Conservation (phyloP, 1,140 invertebrate genomes). For the Caerostris extrusa region DNA sequence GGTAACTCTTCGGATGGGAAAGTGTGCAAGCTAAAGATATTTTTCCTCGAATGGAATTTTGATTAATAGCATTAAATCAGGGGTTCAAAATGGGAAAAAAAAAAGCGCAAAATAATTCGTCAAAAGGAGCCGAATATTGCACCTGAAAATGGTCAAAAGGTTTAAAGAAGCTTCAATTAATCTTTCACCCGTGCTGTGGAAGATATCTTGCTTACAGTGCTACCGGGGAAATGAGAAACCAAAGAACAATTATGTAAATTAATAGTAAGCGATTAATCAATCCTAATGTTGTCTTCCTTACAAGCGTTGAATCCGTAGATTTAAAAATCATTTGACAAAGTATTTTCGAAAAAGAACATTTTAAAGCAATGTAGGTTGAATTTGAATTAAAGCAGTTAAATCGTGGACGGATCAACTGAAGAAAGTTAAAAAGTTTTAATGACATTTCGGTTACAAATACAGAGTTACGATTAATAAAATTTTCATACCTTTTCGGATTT, state of each 20-base stretch:
- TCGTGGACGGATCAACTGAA: too few relatives aligned
- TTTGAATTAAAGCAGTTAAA: too few relatives aligned
- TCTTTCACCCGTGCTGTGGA: neutral
- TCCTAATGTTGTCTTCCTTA: neutral
- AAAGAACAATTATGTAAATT: conserved; percentile 30
- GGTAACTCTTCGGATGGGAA: conserved; percentile 6
- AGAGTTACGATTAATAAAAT: too few relatives aligned
- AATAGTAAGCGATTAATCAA: conserved; percentile 33
- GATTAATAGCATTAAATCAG: conserved; percentile 49
- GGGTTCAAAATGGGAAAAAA: conserved; percentile 7
- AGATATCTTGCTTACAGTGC: neutral
- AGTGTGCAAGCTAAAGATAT: neutral
- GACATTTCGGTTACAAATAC: too few relatives aligned
- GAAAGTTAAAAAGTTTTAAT: too few relatives aligned
- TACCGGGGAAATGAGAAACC: neutral
- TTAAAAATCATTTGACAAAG: too few relatives aligned
- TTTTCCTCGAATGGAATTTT: conserved; percentile 31
- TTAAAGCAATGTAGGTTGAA: too few relatives aligned
- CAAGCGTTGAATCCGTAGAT: neutral
- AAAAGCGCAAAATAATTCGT: conserved; percentile 23
- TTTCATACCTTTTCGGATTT: too few relatives aligned
- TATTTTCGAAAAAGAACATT: too few relatives aligned
- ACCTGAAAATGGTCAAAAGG: conserved; percentile 40
- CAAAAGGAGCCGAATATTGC: conserved; percentile 26
- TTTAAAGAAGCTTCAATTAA: conserved; percentile 24